Evolutionary conservation across 2,888 invertebrate species (phyloP).

Genomic region (Tenthredo scrophulariae): DNA sequence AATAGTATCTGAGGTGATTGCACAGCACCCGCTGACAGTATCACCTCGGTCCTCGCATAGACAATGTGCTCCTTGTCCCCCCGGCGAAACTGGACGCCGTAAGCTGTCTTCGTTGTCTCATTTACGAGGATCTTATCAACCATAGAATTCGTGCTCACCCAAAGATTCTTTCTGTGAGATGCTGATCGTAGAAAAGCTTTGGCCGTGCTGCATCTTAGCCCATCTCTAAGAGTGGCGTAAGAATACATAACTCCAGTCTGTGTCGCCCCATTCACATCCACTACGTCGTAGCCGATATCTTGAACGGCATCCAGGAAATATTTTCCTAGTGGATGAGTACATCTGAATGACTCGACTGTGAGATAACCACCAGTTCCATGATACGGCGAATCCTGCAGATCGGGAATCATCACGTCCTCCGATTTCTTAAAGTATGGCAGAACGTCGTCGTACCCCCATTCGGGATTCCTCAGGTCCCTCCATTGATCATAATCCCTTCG

Average conservation of each 20-base stretch:
- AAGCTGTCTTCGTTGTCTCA: conserved; percentile 81
- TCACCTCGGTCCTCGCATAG: conserved; percentile 85
- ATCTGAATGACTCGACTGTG: conserved; percentile 86
- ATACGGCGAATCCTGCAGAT: conserved; percentile 81
- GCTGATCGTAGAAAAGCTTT: too few species aligned
- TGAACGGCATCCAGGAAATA: conserved; percentile 85
- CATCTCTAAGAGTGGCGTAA: conserved; percentile 82
- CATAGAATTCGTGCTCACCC: conserved; percentile 85
- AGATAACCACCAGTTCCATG: conserved; percentile 88
- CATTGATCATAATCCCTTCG: conserved; percentile 92
- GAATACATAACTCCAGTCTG: conserved; percentile 90
- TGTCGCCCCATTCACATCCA: conserved; percentile 88
- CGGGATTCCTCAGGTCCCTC: conserved; percentile 87
- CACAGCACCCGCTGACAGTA: conserved; percentile 91
- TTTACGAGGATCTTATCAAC: conserved; percentile 86
- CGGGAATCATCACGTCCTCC: conserved; percentile 87
- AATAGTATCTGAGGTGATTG: conserved; percentile 92
- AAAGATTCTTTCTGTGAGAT: conserved; percentile 81
- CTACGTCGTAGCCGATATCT: conserved; percentile 85
- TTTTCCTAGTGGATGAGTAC: conserved; percentile 84
- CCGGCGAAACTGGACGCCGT: conserved; percentile 85
- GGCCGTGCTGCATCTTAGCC: too few species aligned
- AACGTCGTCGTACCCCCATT: conserved; percentile 89
- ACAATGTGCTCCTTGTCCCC: conserved; percentile 78
- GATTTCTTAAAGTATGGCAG: conserved; percentile 89